Conservation (phyloP, 1,140 invertebrate species). For the Atta colombica region DNA sequence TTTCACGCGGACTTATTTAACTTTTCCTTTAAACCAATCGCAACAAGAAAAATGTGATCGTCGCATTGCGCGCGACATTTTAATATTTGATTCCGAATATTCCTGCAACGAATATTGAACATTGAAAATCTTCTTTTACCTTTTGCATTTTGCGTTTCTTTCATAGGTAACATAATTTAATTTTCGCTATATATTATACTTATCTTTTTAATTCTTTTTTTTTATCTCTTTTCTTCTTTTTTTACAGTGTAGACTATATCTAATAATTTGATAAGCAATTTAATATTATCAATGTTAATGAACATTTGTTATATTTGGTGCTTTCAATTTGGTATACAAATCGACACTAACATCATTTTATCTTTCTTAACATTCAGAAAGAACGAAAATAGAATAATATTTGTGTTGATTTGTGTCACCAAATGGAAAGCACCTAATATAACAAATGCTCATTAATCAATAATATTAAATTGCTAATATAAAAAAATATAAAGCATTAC, state of each 20-base stretch:
- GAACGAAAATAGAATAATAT: too few relatives aligned
- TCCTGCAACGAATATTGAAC: background rate
- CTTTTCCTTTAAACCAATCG: constrained; percentile 17
- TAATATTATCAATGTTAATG: too few relatives aligned
- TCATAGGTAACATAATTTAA: background rate
- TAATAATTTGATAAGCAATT: too few relatives aligned
- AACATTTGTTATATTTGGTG: too few relatives aligned
- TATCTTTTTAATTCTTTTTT: background rate
- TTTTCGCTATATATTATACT: background rate
- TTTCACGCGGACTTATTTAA: constrained; percentile 6
- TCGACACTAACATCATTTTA: too few relatives aligned
- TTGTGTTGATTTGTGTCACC: too few relatives aligned
- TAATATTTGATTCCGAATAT: constrained; percentile 7
- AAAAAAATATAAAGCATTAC: too few relatives aligned
- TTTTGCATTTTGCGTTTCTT: background rate
- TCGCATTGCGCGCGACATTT: background rate
- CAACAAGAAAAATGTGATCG: background rate
- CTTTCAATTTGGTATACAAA: too few relatives aligned
- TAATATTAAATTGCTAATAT: too few relatives aligned
- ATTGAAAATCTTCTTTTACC: background rate
- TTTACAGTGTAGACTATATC: background rate
- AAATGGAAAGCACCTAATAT: too few relatives aligned
- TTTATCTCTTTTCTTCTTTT: background rate
- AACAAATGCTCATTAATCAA: too few relatives aligned
- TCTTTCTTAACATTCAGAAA: too few relatives aligned